Conservation (phyloP, 2,113 vertebrate species). For the Nibea coibor region DNA sequence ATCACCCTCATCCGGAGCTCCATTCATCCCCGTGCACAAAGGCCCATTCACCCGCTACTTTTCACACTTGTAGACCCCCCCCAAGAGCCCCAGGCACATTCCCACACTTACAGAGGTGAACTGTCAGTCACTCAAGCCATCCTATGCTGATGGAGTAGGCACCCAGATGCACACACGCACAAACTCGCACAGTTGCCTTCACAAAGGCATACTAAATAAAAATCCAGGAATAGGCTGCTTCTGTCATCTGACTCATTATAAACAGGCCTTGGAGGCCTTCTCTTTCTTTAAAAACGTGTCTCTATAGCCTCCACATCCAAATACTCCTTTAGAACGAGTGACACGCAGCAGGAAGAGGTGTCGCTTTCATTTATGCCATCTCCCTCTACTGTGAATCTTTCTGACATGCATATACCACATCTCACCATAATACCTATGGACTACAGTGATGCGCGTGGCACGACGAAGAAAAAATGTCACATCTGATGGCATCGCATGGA, state of each 20-base stretch:
- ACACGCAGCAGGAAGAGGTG: conserved; percentile 67
- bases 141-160: conserved; percentile 51
- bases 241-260: conserved; percentile 70
- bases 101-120: conserved; percentile 63
- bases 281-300: conserved; percentile 29
- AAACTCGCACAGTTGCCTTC: conserved; percentile 33
- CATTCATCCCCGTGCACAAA: conserved; percentile 80
- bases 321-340: conserved; percentile 59
- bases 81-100: conserved; percentile 46
- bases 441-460: conserved; percentile 40
- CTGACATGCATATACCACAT: conserved; percentile 46
- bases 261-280: conserved; percentile 52
- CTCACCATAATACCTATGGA: conserved; percentile 33
- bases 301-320: conserved; percentile 44
- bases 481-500: conserved; percentile 26
- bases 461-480: conserved; percentile 30
- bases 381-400: conserved; percentile 50
- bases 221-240: conserved; percentile 54
- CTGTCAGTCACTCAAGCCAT: conserved; percentile 64
- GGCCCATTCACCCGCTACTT: conserved; percentile 75
- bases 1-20: conserved; percentile 78
- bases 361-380: conserved; percentile 60
- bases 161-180: conserved; percentile 46
- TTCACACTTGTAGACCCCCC: conserved; percentile 62
- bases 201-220: conserved; percentile 44